Base-by-base conservation (phyloP, 1,140 invertebrate species). In the Microvelia longipes region DNA sequence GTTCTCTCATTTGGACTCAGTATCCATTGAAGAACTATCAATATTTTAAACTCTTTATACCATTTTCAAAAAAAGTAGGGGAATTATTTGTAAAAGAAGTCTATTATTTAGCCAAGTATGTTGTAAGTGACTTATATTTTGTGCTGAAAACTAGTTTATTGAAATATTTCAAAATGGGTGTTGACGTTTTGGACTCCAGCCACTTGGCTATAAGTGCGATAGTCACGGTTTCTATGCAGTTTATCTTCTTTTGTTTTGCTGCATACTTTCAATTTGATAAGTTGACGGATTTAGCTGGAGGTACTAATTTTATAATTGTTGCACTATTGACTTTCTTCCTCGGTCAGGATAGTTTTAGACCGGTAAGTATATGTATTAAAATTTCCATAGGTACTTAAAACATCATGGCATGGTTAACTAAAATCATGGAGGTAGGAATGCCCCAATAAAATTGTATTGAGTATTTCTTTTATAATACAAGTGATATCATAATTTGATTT, bases 281-380 rank as follows among this genome's bases (percentile, higher is more conserved):
- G 83, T 80, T 96, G 19, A 92, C 92, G 0, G 93, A 95, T 79
- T 93, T 96, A 81, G 93, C 92, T 70, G 92, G 92, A 5, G 93
- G 92, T 69, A 88, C 89, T 64, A 95, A 94, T 80, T 95, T 96
- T 78, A 91, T 94, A 71, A 89, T 93, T 61, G 83, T 94, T 69
- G 92, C 92, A 15, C 77, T 94, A 67, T 80, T 94, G 2, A 94
- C 93, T 2, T 94, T 94, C 80, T 88, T 90, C 74, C 82, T 94
- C 13, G 90, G 90, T 25, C 88, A 92, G 68, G 62, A 69, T 11
- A 68, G 69, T 50, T 70, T 74, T 19, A 74, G 71, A 64, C 73
- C 73, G 83, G 88, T 88, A 76, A 78, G 75, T 71, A 61, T n/a
- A 27, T 15, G 11, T 64, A 64, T 50, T 50, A n/a, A n/a, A n/a